phyloP scores from a whole-genome alignment of 2,888 invertebrate species.

The Didymodactylos carnosus region DNA sequence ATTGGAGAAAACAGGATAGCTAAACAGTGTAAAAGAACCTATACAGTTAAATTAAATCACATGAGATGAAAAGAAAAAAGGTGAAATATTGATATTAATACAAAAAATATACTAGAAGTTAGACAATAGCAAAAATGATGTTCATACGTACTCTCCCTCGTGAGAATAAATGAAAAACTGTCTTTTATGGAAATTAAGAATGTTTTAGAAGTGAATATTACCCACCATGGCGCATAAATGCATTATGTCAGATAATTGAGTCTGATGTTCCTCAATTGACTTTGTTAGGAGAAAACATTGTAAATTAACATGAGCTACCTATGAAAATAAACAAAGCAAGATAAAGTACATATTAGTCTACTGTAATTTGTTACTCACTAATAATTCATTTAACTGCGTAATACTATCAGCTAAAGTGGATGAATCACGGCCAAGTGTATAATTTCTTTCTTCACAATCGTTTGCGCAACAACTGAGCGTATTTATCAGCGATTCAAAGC shows the following conservation, averaged over 20 bases:
- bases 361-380: not conserved
- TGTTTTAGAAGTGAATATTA: not conserved
- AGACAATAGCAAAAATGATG: too few relatives aligned
- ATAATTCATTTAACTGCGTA: not conserved
- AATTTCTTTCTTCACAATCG: not conserved
- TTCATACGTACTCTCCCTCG: too few relatives aligned
- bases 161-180: too few relatives aligned
- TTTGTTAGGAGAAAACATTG: not conserved
- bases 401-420: not conserved
- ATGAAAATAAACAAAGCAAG: not conserved
- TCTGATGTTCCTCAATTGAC: not conserved
- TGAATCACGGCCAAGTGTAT: not conserved
- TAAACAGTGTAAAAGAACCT: too few relatives aligned
- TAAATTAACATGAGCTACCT: not conserved
- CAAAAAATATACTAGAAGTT: too few relatives aligned
- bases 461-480: not conserved
- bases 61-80: too few relatives aligned
- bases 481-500: not conserved
- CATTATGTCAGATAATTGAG: not conserved
- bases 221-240: not conserved
- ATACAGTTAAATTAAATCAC: too few relatives aligned
- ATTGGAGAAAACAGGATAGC: too few relatives aligned
- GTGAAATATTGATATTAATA: too few relatives aligned
- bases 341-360: not conserved
- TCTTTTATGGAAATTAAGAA: not conserved